phyloP scores from a whole-genome alignment of 2,113 vertebrate genomes.

The Conger conger region DNA sequence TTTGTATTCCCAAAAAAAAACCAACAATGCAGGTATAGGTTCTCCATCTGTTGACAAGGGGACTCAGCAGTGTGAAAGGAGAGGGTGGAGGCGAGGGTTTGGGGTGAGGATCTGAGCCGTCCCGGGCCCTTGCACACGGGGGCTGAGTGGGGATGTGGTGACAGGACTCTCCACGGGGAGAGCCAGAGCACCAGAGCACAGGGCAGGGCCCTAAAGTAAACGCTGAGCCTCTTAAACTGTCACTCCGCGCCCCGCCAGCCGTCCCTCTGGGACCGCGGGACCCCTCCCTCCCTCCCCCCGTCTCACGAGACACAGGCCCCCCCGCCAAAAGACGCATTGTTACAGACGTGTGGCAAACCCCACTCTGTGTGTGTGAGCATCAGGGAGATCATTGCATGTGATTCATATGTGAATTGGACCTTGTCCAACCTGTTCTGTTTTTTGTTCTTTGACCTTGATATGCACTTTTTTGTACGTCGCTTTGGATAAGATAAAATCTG shows the following conservation, averaged over 20 bases:
- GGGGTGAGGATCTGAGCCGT: not conserved
- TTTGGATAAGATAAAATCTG: too few species aligned
- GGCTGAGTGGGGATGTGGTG: not conserved
- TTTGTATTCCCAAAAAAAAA: slow-evolving; percentile 9
- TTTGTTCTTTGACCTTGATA: too few species aligned
- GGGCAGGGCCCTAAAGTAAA: not conserved
- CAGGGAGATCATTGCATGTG: too few species aligned
- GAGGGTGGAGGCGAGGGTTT: slow-evolving; percentile 19
- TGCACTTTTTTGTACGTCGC: too few species aligned
- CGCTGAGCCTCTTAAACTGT: not conserved
- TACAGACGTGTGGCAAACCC: too few species aligned
- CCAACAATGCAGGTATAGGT: slow-evolving; percentile 18
- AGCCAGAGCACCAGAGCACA: not conserved
- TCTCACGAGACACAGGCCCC: too few species aligned
- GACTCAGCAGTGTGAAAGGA: not conserved
- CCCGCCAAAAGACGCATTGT: too few species aligned
- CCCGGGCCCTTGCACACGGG: not conserved
- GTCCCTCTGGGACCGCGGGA: too few species aligned
- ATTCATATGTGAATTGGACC: too few species aligned
- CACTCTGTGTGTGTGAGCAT: too few species aligned
- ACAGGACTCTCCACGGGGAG: not conserved
- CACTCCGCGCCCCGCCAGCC: not conserved
- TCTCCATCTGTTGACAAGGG: slow-evolving; percentile 25
- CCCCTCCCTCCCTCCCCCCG: too few species aligned
- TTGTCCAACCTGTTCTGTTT: too few species aligned